phyloP scores from a whole-genome alignment of 1,140 invertebrate species.

The Drosophila pseudoobscura region DNA sequence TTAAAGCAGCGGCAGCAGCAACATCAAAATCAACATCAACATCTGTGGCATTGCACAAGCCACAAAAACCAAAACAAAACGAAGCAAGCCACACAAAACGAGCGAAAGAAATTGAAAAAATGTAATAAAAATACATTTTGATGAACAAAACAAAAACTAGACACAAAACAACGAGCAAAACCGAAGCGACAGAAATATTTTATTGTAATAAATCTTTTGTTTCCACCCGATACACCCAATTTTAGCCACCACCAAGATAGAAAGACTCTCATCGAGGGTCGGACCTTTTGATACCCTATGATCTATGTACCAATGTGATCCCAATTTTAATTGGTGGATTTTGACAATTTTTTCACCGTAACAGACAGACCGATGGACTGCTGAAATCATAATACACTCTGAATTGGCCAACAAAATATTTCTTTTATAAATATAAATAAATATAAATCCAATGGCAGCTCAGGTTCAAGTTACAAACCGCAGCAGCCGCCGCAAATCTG shows the following conservation, averaged over 20 bases:
- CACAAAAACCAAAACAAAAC: slow-evolving; percentile 46
- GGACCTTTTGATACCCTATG: no score
- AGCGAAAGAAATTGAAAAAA: slow-evolving; percentile 73
- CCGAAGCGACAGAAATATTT: slow-evolving; percentile 60
- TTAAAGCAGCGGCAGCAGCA: slow-evolving; percentile 47
- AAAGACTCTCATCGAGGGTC: not conserved
- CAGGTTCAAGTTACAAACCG: slow-evolving; percentile 63
- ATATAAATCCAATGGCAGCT: slow-evolving; percentile 14
- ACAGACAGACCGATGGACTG: no score
- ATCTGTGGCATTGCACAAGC: slow-evolving; percentile 59
- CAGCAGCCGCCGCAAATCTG: slow-evolving; percentile 14
- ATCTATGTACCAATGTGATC: no score
- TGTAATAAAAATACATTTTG: slow-evolving; percentile 78
- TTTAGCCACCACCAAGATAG: slow-evolving; percentile 10
- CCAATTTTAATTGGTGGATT: no score
- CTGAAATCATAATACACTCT: no score
- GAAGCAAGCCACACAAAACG: slow-evolving; percentile 48
- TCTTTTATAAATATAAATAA: slow-evolving; percentile 41
- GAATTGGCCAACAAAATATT: slow-evolving; percentile 22
- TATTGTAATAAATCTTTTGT: slow-evolving; percentile 79
- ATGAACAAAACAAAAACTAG: slow-evolving; percentile 50
- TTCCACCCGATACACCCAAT: slow-evolving; percentile 48
- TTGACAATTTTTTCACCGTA: no score
- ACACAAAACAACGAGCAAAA: slow-evolving; percentile 19
- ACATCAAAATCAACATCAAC: slow-evolving; percentile 11